phyloP scores from a whole-genome alignment of 2,113 vertebrate genomes.

The Herpetotheres cachinnans region DNA sequence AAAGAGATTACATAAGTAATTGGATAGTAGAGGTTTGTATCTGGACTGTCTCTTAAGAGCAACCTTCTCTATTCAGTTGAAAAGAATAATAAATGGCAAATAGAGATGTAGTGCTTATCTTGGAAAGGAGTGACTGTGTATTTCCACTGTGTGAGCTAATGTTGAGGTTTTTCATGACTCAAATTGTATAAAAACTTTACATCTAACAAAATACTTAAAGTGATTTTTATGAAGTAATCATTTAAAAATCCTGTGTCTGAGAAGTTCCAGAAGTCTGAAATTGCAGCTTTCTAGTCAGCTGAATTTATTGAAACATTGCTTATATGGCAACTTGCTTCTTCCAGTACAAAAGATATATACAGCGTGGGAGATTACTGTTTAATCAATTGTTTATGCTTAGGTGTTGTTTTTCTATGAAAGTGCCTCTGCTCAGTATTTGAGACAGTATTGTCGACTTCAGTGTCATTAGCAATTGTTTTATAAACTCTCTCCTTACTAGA shows the following conservation, averaged over 20 bases:
- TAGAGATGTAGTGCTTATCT: slow-evolving; percentile 30
- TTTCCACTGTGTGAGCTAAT: not conserved
- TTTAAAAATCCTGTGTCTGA: slow-evolving; percentile 42
- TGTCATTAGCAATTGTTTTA: not conserved
- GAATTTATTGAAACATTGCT: slow-evolving; percentile 44
- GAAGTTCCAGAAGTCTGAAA: slow-evolving; percentile 61
- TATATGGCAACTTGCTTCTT: slow-evolving; percentile 40
- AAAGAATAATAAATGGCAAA: slow-evolving; percentile 27
- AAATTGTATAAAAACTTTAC: slow-evolving; percentile 6
- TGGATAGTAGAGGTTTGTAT: slow-evolving; percentile 38
- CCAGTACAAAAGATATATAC: not conserved
- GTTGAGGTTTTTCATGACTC: slow-evolving; percentile 33
- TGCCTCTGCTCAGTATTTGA: not conserved
- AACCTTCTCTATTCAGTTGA: slow-evolving; percentile 37
- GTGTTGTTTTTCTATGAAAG: slow-evolving; percentile 1
- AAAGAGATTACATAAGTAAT: slow-evolving; percentile 25
- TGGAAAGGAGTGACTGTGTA: not conserved
- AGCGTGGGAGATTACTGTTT: not conserved
- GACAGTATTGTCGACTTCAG: not conserved
- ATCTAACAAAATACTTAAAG: slow-evolving; percentile 13
- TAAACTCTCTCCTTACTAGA: not conserved
- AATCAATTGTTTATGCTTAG: not conserved
- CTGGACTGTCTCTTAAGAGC: slow-evolving; percentile 46
- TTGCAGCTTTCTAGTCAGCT: slow-evolving; percentile 34
- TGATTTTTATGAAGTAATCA: slow-evolving; percentile 51